A percentile compares a stretch with the other conserved stretches of the same genome.
Evolutionary conservation across 1,140 invertebrate genomes (phyloP).

Genomic region (Leptonema lineaticorne): DNA sequence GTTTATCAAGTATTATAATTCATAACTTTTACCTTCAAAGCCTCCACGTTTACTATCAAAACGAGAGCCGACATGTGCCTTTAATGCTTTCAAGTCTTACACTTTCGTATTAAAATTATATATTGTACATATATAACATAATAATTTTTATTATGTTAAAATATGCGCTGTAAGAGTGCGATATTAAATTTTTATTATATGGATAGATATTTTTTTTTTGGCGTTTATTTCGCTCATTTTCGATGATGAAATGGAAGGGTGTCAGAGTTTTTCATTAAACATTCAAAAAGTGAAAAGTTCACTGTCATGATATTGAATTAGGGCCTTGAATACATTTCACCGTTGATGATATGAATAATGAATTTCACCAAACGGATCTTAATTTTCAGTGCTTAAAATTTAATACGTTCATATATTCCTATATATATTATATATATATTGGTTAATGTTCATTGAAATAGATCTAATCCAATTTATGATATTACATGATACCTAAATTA

Average conservation of each 20-base stretch:
- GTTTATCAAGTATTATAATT: slow-evolving; percentile 9
- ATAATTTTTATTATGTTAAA: neutral
- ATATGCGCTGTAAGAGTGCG: too few species aligned
- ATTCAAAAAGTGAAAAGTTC: too few species aligned
- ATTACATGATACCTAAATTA: too few species aligned
- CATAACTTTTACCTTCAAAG: neutral
- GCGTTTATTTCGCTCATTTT: neutral
- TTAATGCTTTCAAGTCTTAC: neutral
- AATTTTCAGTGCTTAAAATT: too few species aligned
- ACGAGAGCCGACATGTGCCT: neutral
- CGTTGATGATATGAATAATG: too few species aligned
- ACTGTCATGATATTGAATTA: neutral
- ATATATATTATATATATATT: neutral
- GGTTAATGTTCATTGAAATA: neutral
- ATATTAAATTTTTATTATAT: neutral
- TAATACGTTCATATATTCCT: neutral
- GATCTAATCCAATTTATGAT: too few species aligned
- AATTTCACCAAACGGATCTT: too few species aligned
- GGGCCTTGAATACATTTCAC: neutral
- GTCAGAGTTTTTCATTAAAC: too few species aligned
- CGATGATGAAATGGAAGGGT: neutral
- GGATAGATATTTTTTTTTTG: neutral
- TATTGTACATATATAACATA: neutral
- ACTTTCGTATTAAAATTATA: neutral
- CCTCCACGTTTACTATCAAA: neutral